Base-by-base conservation (phyloP, 2,797 vertebrate genomes). In the Cichlasoma orientale region DNA sequence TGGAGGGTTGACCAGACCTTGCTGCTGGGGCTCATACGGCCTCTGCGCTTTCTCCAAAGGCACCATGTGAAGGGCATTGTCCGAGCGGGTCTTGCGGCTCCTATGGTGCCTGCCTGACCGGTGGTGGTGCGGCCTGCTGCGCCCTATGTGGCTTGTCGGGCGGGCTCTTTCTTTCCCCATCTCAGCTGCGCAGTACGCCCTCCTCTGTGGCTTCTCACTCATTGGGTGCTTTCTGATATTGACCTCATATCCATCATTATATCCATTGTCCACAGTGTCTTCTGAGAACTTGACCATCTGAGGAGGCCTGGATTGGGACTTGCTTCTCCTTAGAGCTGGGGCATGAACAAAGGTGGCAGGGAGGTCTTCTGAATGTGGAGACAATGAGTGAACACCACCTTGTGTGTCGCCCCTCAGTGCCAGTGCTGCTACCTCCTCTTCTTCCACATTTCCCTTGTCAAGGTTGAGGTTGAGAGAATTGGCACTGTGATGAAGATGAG, bases 261-360 rank as follows among this genome's bases (percentile, higher is more conserved):
- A 96, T 56, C 96, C 96, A 4, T 97, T 97, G 90, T 99, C 97
- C 25, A 97, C 96, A n/a, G 98, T 97, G 4, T 98, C 98, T 27
- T 98, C 97, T 0, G 97, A 97, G 89, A 99, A 99, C 84, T 97
- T 99, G 5, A 98, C 98, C 91, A 94, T 82, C 92, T 99, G 97
- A 84, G 97, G 97, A 2, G 97, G 97, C 87, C 97, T 94, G 44
- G 97, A 90, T 78, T 95, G 98, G 7, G 98, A 99, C 91, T 96
- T 97, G 86, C 97, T 99, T 82, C 97, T 96, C 89, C 97, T 95
- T 66, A 98, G 93, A 50, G 96, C 96, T 0, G 98, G 97, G 52
- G 97, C 89, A 7, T 94, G 92, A 5, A 96, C 96, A 9, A 97
- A 96, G 4, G 97, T 96, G 29, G 96, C 41, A 31, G 90, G 56